Conservation (phyloP, 2,888 invertebrate genomes). For the Alloplasta piceator region DNA sequence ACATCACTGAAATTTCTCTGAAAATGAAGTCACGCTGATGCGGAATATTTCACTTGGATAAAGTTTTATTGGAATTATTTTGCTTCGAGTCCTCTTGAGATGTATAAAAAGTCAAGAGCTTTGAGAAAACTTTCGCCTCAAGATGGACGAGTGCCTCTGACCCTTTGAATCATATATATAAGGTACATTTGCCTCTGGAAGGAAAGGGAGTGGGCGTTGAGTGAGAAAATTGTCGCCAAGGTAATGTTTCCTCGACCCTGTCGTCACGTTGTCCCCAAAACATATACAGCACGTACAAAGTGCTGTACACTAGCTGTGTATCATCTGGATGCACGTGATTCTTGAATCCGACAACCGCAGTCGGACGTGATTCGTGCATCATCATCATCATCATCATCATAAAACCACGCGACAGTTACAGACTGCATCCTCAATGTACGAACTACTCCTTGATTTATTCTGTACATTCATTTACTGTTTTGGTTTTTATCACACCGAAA, state of each 20-base stretch:
- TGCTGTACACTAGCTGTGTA: slow-evolving; percentile 24
- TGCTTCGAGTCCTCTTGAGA: too few species aligned
- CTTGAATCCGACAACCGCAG: not conserved
- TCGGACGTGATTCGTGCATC: slow-evolving; percentile 53
- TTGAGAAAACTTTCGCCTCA: not conserved
- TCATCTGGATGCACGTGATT: slow-evolving; percentile 53
- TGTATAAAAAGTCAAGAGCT: too few species aligned
- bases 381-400: slow-evolving; percentile 51
- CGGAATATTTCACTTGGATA: too few species aligned
- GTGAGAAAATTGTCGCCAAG: slow-evolving; percentile 48
- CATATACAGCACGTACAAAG: slow-evolving; percentile 45
- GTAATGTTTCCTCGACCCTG: slow-evolving; percentile 49
- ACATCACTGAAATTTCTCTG: too few species aligned
- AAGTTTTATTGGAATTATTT: too few species aligned
- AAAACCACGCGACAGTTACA: not conserved
- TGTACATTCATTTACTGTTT: too few species aligned
- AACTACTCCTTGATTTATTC: too few species aligned
- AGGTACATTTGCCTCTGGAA: slow-evolving; percentile 8
- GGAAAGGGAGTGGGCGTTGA: slow-evolving; percentile 5
- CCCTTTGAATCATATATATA: not conserved
- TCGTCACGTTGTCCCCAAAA: slow-evolving; percentile 52
- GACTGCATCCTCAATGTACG: too few species aligned
- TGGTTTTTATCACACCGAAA: too few species aligned
- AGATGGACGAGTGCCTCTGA: not conserved
- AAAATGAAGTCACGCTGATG: too few species aligned